Conservation (phyloP, 64 coral and sea anemone genomes). For the Montipora foliosa region DNA sequence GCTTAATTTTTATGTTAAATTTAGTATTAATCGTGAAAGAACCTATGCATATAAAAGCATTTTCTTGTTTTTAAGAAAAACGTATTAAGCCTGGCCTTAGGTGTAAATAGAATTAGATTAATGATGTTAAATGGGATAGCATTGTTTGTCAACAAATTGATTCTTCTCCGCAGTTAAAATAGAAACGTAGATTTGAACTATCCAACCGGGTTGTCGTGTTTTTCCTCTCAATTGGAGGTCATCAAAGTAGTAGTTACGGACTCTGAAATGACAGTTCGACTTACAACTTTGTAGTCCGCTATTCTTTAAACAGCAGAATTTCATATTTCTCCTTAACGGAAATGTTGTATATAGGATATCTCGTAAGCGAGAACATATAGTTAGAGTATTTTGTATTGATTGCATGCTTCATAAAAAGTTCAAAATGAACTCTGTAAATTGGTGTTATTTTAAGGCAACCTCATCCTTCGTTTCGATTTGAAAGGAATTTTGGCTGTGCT, state of each 20-base stretch:
- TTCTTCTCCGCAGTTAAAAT: constrained; percentile 47
- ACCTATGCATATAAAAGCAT: background rate
- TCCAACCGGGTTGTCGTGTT: constrained; percentile 37
- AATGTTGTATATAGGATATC: constrained; percentile 49
- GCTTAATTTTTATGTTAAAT: background rate
- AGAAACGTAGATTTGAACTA: constrained; percentile 27
- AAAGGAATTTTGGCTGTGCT: constrained; percentile 36
- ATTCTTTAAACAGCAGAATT: background rate
- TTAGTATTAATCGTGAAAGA: background rate
- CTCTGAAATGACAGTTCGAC: background rate
- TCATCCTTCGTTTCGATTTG: constrained; percentile 18
- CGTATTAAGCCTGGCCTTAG: constrained; percentile 37
- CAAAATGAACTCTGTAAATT: constrained; percentile 6
- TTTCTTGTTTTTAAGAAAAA: constrained; percentile 8
- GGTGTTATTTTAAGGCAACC: constrained; percentile 1
- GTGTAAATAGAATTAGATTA: constrained; percentile 55
- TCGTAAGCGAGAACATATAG: constrained; percentile 8
- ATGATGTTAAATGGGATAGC: constrained; percentile 49
- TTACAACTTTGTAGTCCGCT: constrained; percentile 8
- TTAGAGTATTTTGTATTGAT: constrained; percentile 26
- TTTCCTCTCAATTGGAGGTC: constrained; percentile 49
- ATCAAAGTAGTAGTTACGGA: constrained; percentile 17
- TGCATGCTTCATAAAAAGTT: constrained; percentile 3
- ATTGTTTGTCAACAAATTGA: constrained; percentile 58
- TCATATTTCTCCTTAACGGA: constrained; percentile 34